Base-by-base conservation (phyloP, 2,888 invertebrate species). In the Mechanitis mazaeus region DNA sequence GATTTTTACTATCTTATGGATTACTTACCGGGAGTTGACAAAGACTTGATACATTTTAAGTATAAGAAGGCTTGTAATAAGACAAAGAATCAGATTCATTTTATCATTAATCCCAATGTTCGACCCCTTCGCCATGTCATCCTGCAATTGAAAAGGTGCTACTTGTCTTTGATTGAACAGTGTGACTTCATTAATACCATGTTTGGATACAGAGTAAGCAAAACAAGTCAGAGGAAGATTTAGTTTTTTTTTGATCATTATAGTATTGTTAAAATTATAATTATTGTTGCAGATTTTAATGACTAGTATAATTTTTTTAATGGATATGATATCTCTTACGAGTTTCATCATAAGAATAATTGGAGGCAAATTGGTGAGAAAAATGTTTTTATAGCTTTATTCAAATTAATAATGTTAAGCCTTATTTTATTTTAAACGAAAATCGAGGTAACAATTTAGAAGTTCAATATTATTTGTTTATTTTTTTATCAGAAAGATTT, bases 151-250 rank as follows among this genome's bases (percentile, higher is more conserved):
- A 65, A 53, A 45, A 68, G 61, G 59, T 70, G 66, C 12, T 71
- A 70, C 35, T 56, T 68, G 20, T 61, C 70, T 12, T 58, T 72
- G 35, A 59, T 63, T 9, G 64, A 68, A 31, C 71, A 72, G 56
- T 64, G 61, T 9, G 64, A 68, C 12, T 70, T 63, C 59, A 58
- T 71, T 31, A 71, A 72, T 56, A 56, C 33, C 7, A 66, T 64
- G 57, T 69, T 64, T 50, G 70, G 71, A 46, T 56, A 68, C 1
- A 64, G 69, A 56, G 68, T 71, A 61, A 64, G 67, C 42, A 42
- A 42, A 42, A 9, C 9, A 38, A 11, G 20, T 20, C 20, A 20
- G 20, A 42, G 2, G 7, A 2, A 9, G 1, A 42, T 42, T 9
- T 7, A 50, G n/a, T 46, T 46, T 20, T 46, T 12, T 46, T 11